Percentiles rank a stretch among this genome's conserved stretches.
Conservation (phyloP, 37 sponge, comb jelly and placozoan genomes). For the Beroe forskalii region DNA sequence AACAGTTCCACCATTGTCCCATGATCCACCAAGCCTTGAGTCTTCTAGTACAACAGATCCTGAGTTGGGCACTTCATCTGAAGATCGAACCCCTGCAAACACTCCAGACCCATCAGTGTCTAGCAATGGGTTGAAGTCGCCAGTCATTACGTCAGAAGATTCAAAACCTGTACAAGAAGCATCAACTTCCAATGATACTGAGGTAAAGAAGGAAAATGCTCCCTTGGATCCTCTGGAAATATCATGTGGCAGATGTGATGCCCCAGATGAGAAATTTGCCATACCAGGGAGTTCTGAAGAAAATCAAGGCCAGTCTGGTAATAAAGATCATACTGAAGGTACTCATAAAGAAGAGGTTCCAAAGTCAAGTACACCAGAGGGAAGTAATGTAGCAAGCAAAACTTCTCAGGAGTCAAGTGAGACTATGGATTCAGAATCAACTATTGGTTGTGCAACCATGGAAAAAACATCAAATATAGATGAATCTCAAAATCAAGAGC, state of each 20-base stretch:
- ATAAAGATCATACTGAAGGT: background rate
- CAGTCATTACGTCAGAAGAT: no score
- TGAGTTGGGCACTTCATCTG: background rate
- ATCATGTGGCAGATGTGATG: constrained; percentile 3
- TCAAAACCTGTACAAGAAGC: background rate
- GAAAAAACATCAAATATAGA: no score
- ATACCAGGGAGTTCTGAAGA: background rate
- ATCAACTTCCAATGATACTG: background rate
- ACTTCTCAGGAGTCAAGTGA: background rate
- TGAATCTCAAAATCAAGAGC: no score
- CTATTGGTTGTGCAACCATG: no score
- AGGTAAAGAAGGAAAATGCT: background rate
- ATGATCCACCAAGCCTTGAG: background rate
- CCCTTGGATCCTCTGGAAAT: background rate
- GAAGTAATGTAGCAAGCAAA: no score
- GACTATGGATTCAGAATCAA: background rate
- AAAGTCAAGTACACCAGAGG: no score
- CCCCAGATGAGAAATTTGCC: background rate
- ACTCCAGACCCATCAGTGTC: background rate
- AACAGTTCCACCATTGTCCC: background rate
- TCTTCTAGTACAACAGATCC: background rate
- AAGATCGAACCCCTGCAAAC: background rate
- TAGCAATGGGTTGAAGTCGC: no score
- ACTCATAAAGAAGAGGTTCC: background rate
- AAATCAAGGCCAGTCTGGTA: no score